These are phyloP conservation scores for Dolichomitus sp. DNA, from an alignment of 2,888 invertebrate genomes.

Conservation along the genomic window DNA sequence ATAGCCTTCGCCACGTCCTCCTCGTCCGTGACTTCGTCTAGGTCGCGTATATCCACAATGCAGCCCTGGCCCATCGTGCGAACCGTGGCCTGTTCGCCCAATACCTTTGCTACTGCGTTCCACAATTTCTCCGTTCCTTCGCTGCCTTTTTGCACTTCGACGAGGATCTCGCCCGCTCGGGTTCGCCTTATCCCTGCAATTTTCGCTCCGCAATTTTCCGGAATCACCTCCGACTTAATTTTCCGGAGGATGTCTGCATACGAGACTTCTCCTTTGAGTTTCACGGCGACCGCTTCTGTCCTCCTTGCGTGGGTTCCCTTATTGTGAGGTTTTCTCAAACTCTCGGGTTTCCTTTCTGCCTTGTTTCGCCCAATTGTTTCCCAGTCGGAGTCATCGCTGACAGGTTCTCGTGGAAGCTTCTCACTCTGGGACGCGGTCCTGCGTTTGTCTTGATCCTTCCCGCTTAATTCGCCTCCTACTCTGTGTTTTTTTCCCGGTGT, in stretches of 20 bases:
- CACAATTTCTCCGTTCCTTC: not conserved
- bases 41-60: slow-evolving; percentile 40
- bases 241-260: slow-evolving; percentile 37
- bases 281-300: slow-evolving; percentile 32
- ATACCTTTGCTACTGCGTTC: slow-evolving; percentile 14
- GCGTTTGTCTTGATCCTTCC: not conserved
- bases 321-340: not conserved
- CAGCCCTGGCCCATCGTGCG: slow-evolving; percentile 7
- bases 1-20: not conserved
- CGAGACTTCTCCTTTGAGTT: not conserved
- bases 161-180: slow-evolving; percentile 28
- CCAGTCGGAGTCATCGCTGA: not conserved
- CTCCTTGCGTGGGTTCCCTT: not conserved
- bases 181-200: slow-evolving; percentile 37
- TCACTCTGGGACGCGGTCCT: not conserved
- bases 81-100: slow-evolving; percentile 15
- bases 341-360: not conserved
- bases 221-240: slow-evolving; percentile 36
- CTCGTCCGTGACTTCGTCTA: slow-evolving; percentile 47
- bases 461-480: not conserved
- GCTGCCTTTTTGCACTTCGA: slow-evolving; percentile 13
- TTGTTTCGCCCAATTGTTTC: not conserved
- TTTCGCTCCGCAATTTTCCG: slow-evolving; percentile 20
- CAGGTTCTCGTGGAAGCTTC: not conserved
- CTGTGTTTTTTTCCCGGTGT: slow-evolving; percentile 2